phyloP scores from a whole-genome alignment of 2,888 invertebrate genomes.

The Temnothorax unifasciatus region DNA sequence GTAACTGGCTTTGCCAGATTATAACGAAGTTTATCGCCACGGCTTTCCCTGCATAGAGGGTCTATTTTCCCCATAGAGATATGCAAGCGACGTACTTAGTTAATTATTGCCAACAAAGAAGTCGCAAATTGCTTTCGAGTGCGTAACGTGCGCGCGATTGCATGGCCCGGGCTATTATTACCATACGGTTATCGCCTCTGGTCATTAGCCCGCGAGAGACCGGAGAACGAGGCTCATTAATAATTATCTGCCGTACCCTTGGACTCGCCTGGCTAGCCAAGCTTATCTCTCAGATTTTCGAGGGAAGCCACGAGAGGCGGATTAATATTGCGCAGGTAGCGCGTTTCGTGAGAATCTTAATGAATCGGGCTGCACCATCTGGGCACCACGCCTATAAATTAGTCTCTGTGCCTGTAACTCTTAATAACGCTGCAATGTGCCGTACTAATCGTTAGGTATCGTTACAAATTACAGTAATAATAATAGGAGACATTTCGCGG shows the following conservation, averaged over 20 bases:
- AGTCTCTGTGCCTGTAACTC: slow-evolving; percentile 34
- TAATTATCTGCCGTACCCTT: slow-evolving; percentile 59
- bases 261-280: slow-evolving; percentile 38
- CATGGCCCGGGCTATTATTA: slow-evolving; percentile 57
- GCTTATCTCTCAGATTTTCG: slow-evolving; percentile 58
- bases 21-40: background rate
- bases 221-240: slow-evolving; percentile 61
- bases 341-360: slow-evolving; percentile 58
- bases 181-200: slow-evolving; percentile 63
- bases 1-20: background rate
- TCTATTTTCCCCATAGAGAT: background rate
- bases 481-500: slow-evolving; percentile 26
- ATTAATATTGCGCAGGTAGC: slow-evolving; percentile 57
- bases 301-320: slow-evolving; percentile 46
- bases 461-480: slow-evolving; percentile 46
- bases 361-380: slow-evolving; percentile 48
- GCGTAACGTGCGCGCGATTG: slow-evolving; percentile 37
- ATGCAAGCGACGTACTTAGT: slow-evolving; percentile 24
- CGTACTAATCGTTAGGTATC: slow-evolving; percentile 43
- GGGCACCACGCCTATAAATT: slow-evolving; percentile 42
- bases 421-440: slow-evolving; percentile 27
- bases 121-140: slow-evolving; percentile 56
- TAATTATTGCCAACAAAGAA: slow-evolving; percentile 53
- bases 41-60: background rate
- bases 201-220: slow-evolving; percentile 57